A percentile compares a stretch with the other conserved stretches of the same genome.
phyloP scores from a whole-genome alignment of 1,140 invertebrate genomes.

The Chionoecetes opilio region DNA sequence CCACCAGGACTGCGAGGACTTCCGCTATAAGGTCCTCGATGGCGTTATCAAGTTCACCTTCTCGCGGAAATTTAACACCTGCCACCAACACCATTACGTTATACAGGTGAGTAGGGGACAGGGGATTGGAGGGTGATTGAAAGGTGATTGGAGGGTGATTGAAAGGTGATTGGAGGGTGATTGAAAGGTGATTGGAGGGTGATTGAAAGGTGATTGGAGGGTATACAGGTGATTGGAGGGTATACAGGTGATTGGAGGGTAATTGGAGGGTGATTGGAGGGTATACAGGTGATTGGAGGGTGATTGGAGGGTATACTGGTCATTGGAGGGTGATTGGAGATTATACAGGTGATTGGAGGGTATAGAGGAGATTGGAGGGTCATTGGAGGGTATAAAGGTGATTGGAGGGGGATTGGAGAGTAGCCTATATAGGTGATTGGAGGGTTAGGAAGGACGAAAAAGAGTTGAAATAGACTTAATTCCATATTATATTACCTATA shows the following conservation, averaged over 20 bases:
- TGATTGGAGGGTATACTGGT: not conserved
- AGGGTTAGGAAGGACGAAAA: no score
- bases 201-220: not conserved
- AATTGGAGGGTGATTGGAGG: not conserved
- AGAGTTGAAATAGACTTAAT: no score
- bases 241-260: not conserved
- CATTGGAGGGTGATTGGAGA: not conserved
- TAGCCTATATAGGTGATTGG: no score
- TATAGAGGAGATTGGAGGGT: not conserved
- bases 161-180: not conserved
- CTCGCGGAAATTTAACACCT: constrained; percentile 94
- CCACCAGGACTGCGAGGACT: constrained; percentile 92
- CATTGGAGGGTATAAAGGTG: not conserved
- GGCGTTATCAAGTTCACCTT: constrained; percentile 88
- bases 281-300: not conserved
- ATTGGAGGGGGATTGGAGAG: not conserved
- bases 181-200: not conserved
- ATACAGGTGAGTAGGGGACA: constrained; percentile 84
- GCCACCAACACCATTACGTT: constrained; percentile 94
- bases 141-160: not conserved
- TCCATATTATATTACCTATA: no score
- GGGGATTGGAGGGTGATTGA: not conserved
- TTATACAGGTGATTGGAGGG: no score
- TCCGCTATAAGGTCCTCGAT: constrained; percentile 85
- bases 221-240: not conserved